Evolutionary conservation across 1,140 invertebrate species (phyloP).

Genomic region (Diabrotica virgifera): DNA sequence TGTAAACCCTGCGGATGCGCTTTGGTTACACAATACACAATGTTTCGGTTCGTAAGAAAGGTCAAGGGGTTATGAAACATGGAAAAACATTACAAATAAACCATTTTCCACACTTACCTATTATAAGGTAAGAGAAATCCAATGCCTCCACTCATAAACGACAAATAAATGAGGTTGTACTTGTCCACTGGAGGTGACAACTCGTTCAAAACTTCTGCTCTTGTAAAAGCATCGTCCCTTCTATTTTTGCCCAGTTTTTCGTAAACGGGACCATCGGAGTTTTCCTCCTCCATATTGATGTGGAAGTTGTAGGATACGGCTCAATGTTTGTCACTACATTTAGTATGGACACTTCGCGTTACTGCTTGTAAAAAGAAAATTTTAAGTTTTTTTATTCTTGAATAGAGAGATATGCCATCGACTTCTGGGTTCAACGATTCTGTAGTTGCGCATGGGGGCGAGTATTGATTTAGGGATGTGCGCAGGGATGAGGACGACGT

Average conservation of each 20-base stretch:
- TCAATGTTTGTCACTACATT: neutral
- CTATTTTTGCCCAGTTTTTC: conserved; percentile 54
- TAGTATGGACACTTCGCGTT: neutral
- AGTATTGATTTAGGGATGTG: neutral
- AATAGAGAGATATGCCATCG: neutral
- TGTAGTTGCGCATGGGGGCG: neutral
- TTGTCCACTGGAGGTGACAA: conserved; percentile 70
- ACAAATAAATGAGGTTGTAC: conserved; percentile 75
- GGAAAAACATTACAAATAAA: neutral
- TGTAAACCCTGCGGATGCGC: neutral
- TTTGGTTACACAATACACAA: neutral
- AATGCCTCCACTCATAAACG: conserved; percentile 79
- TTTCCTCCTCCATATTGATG: conserved; percentile 31
- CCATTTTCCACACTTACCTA: conserved; percentile 57
- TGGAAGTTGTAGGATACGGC: neutral
- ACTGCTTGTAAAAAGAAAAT: neutral
- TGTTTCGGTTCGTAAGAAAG: neutral
- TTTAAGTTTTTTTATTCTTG: neutral
- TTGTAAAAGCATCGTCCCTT: conserved; percentile 49
- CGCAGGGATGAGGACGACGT: neutral
- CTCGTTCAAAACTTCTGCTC: conserved; percentile 54
- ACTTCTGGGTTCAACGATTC: neutral
- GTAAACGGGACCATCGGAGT: conserved; percentile 37
- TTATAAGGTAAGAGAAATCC: conserved; percentile 90
- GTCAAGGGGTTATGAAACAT: neutral